A percentile compares a stretch with the other conserved stretches of the same genome.
phyloP scores from a whole-genome alignment of 2,113 vertebrate species.

The Sebastes fasciatus region DNA sequence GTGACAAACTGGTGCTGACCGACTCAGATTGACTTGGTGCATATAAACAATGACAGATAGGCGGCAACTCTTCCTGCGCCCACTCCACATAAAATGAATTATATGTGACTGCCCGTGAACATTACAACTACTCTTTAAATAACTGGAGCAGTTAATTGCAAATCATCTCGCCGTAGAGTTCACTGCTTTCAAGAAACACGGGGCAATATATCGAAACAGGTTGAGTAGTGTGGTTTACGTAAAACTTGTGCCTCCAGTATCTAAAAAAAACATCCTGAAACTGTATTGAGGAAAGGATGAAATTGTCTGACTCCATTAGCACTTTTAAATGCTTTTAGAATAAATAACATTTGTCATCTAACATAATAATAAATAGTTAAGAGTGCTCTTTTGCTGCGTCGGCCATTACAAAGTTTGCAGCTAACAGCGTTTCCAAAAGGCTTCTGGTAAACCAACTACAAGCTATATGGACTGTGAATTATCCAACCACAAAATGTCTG shows the following conservation, averaged over 20 bases:
- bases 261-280: not conserved
- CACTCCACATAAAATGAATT: slow-evolving; percentile 32
- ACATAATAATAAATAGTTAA: not conserved
- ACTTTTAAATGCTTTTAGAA: slow-evolving; percentile 29
- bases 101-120: slow-evolving; percentile 35
- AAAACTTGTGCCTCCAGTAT: not conserved
- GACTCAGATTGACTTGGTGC: slow-evolving; percentile 26
- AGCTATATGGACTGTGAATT: slow-evolving; percentile 49
- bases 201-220: slow-evolving; percentile 10
- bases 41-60: slow-evolving; percentile 57
- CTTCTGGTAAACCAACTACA: slow-evolving; percentile 67
- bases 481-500: slow-evolving; percentile 67
- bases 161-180: slow-evolving; percentile 33
- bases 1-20: slow-evolving; percentile 47
- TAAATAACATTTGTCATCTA: slow-evolving; percentile 8
- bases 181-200: slow-evolving; percentile 22
- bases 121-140: slow-evolving; percentile 20
- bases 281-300: not conserved
- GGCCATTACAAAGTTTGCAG: slow-evolving; percentile 29
- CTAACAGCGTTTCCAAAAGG: slow-evolving; percentile 41
- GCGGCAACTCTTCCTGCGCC: slow-evolving; percentile 8
- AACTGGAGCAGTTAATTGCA: slow-evolving; percentile 37
- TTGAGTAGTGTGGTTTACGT: not conserved
- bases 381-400: slow-evolving; percentile 41
- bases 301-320: not conserved